Evolutionary conservation across 2,888 invertebrate genomes (phyloP), one percentile per base, ranked within the genome.

Genomic region (Gymnocheta viridis): DNA sequence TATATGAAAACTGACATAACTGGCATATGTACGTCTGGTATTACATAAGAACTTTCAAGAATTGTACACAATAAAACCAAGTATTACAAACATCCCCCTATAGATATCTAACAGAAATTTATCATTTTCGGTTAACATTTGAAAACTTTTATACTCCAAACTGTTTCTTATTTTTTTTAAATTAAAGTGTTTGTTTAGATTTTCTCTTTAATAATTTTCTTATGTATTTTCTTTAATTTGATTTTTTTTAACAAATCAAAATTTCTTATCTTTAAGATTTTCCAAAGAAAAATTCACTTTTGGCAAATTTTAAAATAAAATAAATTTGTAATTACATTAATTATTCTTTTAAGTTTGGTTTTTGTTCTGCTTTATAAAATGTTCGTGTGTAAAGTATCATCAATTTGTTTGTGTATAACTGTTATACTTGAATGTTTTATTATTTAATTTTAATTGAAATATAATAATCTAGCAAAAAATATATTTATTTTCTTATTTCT

Each of bases 391-490:
- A 62, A 82, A 72, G 83, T 76, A 78, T 54, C 4, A 10, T 77
- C 19, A 14, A 24, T 60, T 62, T 79, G 49, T 60, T 24, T 67
- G 54, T 76, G 47, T 70, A 78, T 35, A 76, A 72, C 58, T 81
- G 60, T 56, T 69, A 41, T 27, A 35, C 17, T 72, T 32, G 58
- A 78, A 64, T 76, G 64, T 14, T 56, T 77, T 67, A 76, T 69
- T 64, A 56, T 54, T 77, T 82, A 47, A 12, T 5, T 41, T 58
- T 77, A 19, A 17, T 77, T 86, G 80, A 86, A 84, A 86, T 86
- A 86, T 85, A 86, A 86, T 84, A 78, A 78, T 85, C 86, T 90
- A 89, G 89, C 89, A 89, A 90, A 89, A 89, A 86, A 88, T 90
- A 89, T 87, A 87, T 85, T 54, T 84, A 19, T 81, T 58, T 19